Base-by-base conservation (phyloP, 1,140 invertebrate species). In the Sminthurinus signatus region DNA sequence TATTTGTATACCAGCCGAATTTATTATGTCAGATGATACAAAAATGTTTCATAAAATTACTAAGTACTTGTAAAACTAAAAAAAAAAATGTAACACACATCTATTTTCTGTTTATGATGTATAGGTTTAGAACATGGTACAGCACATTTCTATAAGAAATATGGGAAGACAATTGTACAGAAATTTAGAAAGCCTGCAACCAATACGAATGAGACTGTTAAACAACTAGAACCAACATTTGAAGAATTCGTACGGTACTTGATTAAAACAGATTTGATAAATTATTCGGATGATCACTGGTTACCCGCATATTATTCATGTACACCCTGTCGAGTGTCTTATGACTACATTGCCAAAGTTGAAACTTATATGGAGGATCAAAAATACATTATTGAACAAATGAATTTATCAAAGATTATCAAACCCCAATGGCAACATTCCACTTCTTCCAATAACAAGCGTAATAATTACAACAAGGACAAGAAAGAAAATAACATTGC, bases 261-360 rank as follows among this genome's bases (percentile, higher is more conserved):
- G 4, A 71, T 73, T 10, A 62, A 73, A 32, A 72, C 69, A 21
- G 71, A 75, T 43, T 73, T 79, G 14, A 54, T 70, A 14, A 44
- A 62, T 2, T 71, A 74, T 31, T 54, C 72, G 21, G 76, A 86
- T 67, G 85, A 86, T 70, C 88, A 89, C 73, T 89, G 87, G 87
- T 82, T 84, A 21, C 85, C 86, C 0, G 84, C 85, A 62, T 83
- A 86, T 71, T 78, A 83, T 63, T 84, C 86, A 68, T 89, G 88
- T 68, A 85, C 86, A 14, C 87, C 88, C 0, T 90, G 88, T 75
- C 78, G 82, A 5, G 76, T 89, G 0, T 81, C 86, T 55, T 90
- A 82, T 68, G 78, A 81, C 65, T 74, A 79, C 56, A 76, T 83
- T 4, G 81, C 80, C 5, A 80, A 88, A 75, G 85, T 86, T 65